These are phyloP conservation scores for Nasonia oneida DNA, from an alignment of 2,888 invertebrate species.

Conservation along the genomic window DNA sequence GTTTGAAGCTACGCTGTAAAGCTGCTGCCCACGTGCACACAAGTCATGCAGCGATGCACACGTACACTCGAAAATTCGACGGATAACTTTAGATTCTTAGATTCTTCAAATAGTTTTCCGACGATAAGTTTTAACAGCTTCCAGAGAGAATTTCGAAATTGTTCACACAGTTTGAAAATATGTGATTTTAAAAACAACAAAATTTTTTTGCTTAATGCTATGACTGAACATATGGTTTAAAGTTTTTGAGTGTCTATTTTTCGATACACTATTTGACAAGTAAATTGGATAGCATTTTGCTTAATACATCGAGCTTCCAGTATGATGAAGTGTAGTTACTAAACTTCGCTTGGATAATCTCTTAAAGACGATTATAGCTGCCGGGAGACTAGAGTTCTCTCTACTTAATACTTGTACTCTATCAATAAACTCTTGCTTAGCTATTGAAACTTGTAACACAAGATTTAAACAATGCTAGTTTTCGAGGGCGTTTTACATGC, in stretches of 20 bases:
- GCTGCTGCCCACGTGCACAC: not conserved
- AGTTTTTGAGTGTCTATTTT: not conserved
- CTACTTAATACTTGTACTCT: slow-evolving; percentile 14
- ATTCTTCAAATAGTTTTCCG: not conserved
- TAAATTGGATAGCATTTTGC: not conserved
- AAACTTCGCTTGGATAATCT: slow-evolving; percentile 38
- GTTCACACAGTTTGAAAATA: not conserved
- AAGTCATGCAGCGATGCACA: not conserved
- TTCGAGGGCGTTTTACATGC: not conserved
- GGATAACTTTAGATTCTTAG: not conserved
- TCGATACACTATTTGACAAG: not conserved
- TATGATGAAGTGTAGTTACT: not conserved
- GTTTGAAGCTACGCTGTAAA: slow-evolving; percentile 23
- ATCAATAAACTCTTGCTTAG: slow-evolving; percentile 31
- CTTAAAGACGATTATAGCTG: slow-evolving; percentile 34
- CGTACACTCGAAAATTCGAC: not conserved
- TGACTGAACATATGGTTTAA: not conserved
- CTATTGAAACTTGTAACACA: slow-evolving; percentile 35
- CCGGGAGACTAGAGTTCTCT: slow-evolving; percentile 2
- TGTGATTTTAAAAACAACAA: not conserved
- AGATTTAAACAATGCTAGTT: not conserved
- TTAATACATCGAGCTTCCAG: not conserved
- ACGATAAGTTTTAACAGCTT: not conserved
- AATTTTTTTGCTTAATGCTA: not conserved
- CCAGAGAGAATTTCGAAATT: not conserved